Evolutionary conservation across 2,113 vertebrate genomes (phyloP), one percentile per base, ranked within the genome.

Genomic region (Phylloscopus trochiloides): DNA sequence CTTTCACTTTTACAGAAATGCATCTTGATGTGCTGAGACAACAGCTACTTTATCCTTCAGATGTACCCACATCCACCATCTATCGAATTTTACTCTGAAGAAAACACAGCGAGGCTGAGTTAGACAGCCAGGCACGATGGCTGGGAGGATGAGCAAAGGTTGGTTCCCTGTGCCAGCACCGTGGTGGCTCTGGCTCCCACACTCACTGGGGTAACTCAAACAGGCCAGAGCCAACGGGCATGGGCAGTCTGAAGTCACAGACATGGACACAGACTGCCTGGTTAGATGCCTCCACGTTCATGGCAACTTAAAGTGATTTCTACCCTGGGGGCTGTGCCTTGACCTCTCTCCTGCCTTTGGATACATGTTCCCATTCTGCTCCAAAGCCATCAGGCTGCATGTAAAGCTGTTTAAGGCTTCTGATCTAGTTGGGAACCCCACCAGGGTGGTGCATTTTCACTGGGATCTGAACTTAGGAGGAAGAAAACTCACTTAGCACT

Each of bases 221-320:
- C 40, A 68, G 31, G 22, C 0, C 0, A 77, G 55, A 40, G 6
- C 3, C 51, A 26, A 6, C 0, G 22, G 36, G 28, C 0, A 0
- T 12, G 38, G 14, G 55, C 57, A 55, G 40, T 17, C 54, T 29
- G 42, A 70, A 61, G 50, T 19, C 12, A 3, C n/a, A 38, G 15
- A 14, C 0, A 0, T 1, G 15, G 12, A 54, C 87, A 47, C 19
- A 68, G 40, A 15, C 6, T 42, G 32, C 14, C 47, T 71, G 59
- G 11, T 29, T 16, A 24, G 34, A 51, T 21, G 12, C 22, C 31
- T 36, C 36, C 48, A 25, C 3, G 18, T 6, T 70, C 36, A 31
- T 1, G 2, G 70, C 14, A 72, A 52, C 10, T 43, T 26, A 4
- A 61, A 67, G 38, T 9, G 14, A 61, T 43, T 65, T 43, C 17